Evolutionary conservation across 53 echinoderm and acorn worm genomes (phyloP), one percentile per base, ranked within the genome.

Genomic region (Apostichopus leukothele): DNA sequence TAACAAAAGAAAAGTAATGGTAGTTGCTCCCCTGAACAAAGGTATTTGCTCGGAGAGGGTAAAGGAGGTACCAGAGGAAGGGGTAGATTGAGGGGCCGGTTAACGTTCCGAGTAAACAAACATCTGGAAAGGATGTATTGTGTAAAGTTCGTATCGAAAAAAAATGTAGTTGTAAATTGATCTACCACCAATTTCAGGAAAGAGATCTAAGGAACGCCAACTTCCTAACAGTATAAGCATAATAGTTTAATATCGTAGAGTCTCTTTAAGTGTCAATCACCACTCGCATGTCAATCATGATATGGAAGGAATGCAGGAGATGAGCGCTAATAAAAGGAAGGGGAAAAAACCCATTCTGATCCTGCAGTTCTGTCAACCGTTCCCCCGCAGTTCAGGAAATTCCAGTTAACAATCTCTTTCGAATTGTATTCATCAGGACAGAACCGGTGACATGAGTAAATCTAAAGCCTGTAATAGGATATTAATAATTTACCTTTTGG

Each of bases 341-440:
- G 79, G 79, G 79, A 51, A n/a, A 63, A 63, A 10, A 26, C 39
- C 52, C 79, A 79, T 51, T 19, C 51, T 50, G 53, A 10, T 79
- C 7, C 5, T 16, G 52, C 18, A n/a, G 50, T 7, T 4, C 51
- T 79, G 79, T 79, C 79, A 79, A 52, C 39, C 79, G 50, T 11
- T 79, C 39, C 79, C 79, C 79, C 52, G 52, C 9, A 51, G 79
- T 79, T n/a, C 79, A 39, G 79, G 79, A 79, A 51, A 51, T 79
- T 50, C 52, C 79, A 8, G 79, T 79, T 79, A 79, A 19, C 11
- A 7, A 63, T 63, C 63, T 14, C 39, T 39, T 39, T 13, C 63
- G 63, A 63, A 0, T 16, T 13, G 63, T 11, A 11, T 63, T 13
- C 63, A 13, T 63, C 3, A 16, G 11, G 11, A 61, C 13, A 63